Conservation (phyloP, 2,113 vertebrate species). For the Petaurus breviceps region DNA sequence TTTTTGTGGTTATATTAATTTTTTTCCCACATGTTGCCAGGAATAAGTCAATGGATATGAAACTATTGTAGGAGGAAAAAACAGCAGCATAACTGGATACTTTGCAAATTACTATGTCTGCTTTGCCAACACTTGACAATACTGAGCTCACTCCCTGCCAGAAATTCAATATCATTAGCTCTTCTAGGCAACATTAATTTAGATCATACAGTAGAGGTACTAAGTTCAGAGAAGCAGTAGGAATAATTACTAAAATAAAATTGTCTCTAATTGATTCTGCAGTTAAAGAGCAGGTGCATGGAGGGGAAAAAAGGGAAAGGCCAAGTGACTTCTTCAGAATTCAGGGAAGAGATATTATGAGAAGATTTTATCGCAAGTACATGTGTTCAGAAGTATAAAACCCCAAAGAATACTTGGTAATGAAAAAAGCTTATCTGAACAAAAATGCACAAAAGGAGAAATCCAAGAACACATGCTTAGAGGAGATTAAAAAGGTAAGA, state of each 20-base stretch:
- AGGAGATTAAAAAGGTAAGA: conserved; percentile 28
- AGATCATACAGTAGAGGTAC: neutral
- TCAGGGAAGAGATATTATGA: conserved; percentile 4
- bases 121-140: neutral
- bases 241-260: neutral
- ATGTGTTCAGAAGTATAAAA: neutral
- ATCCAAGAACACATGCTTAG: neutral
- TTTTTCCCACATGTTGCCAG: neutral
- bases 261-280: neutral
- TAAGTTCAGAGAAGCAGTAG: conserved; percentile 25
- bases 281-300: neutral
- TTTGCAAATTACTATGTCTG: neutral
- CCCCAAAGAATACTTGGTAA: neutral
- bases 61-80: neutral
- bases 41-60: neutral
- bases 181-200: neutral
- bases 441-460: neutral
- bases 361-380: conserved; percentile 1
- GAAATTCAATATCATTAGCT: neutral
- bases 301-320: conserved; percentile 4
- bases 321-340: conserved; percentile 4
- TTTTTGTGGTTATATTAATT: conserved; percentile 9
- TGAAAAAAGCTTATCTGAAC: neutral
- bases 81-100: neutral
- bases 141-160: neutral